phyloP scores from a whole-genome alignment of 2,113 vertebrate genomes.

The Telmatochromis bifrenatus region DNA sequence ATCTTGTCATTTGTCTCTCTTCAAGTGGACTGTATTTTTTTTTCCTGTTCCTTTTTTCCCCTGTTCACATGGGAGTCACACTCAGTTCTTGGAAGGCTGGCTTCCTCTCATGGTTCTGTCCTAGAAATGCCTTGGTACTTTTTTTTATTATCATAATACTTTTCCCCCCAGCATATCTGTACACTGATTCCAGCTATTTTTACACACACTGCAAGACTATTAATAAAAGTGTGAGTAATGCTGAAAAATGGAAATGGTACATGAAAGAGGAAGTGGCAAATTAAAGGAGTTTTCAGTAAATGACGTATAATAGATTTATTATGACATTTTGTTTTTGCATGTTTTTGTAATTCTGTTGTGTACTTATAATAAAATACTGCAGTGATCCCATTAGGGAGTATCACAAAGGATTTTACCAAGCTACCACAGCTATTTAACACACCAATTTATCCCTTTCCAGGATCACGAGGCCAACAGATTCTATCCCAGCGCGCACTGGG shows the following conservation, averaged over 20 bases:
- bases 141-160: slow-evolving; percentile 27
- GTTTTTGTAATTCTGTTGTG: neutral
- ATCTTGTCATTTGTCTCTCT: neutral
- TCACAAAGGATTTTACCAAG: neutral
- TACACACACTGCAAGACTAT: slow-evolving; percentile 33
- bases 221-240: slow-evolving; percentile 34
- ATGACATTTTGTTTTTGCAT: neutral
- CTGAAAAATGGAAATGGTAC: slow-evolving; percentile 20
- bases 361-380: neutral
- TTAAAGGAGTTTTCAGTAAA: neutral
- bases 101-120: slow-evolving; percentile 31
- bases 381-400: neutral
- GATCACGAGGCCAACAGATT: neutral
- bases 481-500: neutral
- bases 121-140: slow-evolving; percentile 54
- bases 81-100: slow-evolving; percentile 29
- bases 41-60: neutral
- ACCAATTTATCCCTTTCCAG: neutral
- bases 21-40: slow-evolving; percentile 16
- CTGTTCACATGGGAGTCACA: slow-evolving; percentile 20
- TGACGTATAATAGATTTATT: neutral
- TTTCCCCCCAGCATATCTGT: slow-evolving; percentile 5
- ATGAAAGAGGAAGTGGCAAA: neutral
- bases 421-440: neutral
- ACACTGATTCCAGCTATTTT: slow-evolving; percentile 47